Conservation (phyloP, 2,113 vertebrate genomes). For the Cyanocitta stelleri region DNA sequence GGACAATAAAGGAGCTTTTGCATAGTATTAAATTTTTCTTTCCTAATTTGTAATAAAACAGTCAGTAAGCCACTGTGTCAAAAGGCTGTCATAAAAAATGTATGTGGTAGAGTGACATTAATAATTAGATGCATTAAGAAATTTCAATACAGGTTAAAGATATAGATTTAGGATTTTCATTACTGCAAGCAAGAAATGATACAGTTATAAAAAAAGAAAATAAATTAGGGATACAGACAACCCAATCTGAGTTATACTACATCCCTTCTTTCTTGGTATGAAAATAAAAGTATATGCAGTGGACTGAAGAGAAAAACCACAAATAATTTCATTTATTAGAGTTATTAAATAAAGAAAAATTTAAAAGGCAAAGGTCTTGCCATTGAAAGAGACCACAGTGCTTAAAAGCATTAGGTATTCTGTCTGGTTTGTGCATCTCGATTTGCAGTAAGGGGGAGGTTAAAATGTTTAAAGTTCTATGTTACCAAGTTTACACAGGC, state of each 20-base stretch:
- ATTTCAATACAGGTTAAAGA: not conserved
- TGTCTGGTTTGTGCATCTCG: not conserved
- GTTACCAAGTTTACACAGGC: not conserved
- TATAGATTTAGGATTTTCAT: not conserved
- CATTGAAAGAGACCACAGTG: not conserved
- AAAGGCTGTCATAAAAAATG: not conserved
- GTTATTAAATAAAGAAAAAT: not conserved
- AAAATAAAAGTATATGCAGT: not conserved
- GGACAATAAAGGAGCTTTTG: not conserved
- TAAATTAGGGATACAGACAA: not conserved
- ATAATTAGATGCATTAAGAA: not conserved
- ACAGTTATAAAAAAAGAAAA: not conserved
- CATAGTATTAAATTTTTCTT: not conserved
- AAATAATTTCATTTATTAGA: not conserved
- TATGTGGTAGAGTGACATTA: not conserved
- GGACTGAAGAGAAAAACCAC: not conserved
- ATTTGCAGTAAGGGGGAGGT: not conserved
- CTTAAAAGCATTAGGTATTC: not conserved
- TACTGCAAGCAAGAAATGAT: not conserved
- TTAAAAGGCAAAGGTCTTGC: not conserved
- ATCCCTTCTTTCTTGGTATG: not conserved
- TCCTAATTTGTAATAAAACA: not conserved
- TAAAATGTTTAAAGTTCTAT: not conserved
- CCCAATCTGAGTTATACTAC: not conserved
- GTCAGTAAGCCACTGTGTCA: not conserved